These are phyloP conservation scores for Zaprionus vittiger DNA, from an alignment of 1,140 invertebrate species.

Conservation along the genomic window DNA sequence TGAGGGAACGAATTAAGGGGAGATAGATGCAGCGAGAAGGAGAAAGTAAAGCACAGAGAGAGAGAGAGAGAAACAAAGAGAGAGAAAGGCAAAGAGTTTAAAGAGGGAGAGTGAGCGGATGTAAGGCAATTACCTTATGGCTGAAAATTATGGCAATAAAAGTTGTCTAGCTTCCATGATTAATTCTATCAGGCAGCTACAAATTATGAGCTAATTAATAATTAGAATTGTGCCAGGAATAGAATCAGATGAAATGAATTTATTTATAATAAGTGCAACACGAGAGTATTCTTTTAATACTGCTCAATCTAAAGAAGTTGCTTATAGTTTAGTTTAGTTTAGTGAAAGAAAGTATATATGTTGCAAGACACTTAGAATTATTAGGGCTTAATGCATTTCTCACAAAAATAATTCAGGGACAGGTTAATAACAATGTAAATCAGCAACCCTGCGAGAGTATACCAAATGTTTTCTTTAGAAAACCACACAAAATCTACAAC, in stretches of 20 bases:
- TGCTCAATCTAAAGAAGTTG: neutral
- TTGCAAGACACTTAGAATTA: too few species aligned
- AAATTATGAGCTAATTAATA: conserved; percentile 5
- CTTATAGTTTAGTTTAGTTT: too few species aligned
- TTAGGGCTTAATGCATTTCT: too few species aligned
- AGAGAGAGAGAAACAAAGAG: neutral
- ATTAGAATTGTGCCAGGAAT: neutral
- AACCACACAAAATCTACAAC: too few species aligned
- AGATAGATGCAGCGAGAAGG: neutral
- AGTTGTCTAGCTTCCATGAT: conserved; percentile 7
- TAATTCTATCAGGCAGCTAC: neutral
- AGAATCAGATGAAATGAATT: neutral
- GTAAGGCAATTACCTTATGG: conserved; percentile 20
- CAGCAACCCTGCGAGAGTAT: too few species aligned
- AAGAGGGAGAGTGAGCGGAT: neutral
- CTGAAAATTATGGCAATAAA: conserved; percentile 19
- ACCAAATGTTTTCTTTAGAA: too few species aligned
- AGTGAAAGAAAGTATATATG: too few species aligned
- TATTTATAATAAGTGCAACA: neutral
- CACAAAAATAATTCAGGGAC: too few species aligned
- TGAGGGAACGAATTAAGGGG: too few species aligned
- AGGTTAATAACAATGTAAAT: too few species aligned
- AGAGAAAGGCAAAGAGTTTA: neutral
- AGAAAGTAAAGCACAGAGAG: neutral
- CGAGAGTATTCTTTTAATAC: neutral